Percentiles rank a stretch among this genome's conserved stretches.
phyloP scores from a whole-genome alignment of 2,113 vertebrate species.

The Tauraco erythrolophus region DNA sequence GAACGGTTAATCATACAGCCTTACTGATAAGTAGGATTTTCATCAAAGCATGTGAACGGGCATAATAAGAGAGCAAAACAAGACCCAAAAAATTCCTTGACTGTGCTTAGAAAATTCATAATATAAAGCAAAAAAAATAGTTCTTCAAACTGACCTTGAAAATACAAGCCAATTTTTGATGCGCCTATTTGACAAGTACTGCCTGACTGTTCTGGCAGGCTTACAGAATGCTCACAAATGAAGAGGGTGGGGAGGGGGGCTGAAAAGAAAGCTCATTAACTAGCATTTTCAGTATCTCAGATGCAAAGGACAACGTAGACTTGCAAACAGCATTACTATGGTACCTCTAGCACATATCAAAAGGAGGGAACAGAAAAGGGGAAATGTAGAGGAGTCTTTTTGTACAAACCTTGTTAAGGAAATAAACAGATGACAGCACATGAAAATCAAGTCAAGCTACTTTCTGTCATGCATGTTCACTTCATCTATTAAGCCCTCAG shows the following conservation, averaged over 20 bases:
- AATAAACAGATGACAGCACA: neutral
- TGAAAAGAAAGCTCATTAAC: neutral
- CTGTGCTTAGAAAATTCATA: neutral
- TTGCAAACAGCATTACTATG: neutral
- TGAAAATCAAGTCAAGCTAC: neutral
- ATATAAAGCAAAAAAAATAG: neutral
- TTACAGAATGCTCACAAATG: neutral
- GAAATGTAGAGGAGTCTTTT: too few relatives aligned
- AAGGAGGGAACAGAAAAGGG: rapidly evolving
- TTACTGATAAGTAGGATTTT: neutral
- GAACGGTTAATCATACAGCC: neutral
- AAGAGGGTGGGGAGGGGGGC: neutral
- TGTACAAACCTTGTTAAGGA: neutral
- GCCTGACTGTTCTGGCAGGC: neutral
- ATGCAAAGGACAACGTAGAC: neutral
- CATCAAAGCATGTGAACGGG: neutral
- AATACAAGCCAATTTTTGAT: neutral
- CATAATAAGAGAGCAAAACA: neutral
- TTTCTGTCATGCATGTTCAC: neutral
- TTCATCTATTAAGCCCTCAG: neutral
- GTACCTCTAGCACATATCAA: neutral
- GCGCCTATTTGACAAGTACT: neutral
- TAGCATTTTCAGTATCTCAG: neutral
- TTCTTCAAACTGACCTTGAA: neutral
- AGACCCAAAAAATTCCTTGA: neutral